phyloP scores from a whole-genome alignment of 2,888 invertebrate genomes.

The Chloroclysta siterata region DNA sequence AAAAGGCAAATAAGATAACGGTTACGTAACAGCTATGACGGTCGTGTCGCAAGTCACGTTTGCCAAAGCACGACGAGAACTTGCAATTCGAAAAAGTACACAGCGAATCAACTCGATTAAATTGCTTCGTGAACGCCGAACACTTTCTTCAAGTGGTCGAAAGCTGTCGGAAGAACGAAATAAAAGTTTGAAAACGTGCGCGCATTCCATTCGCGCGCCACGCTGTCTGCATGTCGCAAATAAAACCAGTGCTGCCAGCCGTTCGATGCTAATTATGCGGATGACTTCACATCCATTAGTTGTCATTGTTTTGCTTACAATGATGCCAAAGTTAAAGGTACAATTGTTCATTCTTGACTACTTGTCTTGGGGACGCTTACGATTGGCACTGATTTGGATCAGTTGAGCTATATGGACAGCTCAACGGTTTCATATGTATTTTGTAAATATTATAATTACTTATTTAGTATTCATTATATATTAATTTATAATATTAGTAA shows the following conservation, averaged over 20 bases:
- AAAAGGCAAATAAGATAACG: not conserved
- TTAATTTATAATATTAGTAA: too few relatives aligned
- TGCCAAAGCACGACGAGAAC: slow-evolving; percentile 46
- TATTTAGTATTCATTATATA: too few relatives aligned
- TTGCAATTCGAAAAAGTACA: slow-evolving; percentile 50
- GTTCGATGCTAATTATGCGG: slow-evolving; percentile 49
- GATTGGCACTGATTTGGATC: too few relatives aligned
- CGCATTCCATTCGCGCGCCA: slow-evolving; percentile 72
- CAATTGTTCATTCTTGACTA: too few relatives aligned
- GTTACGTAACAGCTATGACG: not conserved
- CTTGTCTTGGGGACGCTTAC: too few relatives aligned
- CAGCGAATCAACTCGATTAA: slow-evolving; percentile 56
- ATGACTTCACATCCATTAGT: slow-evolving; percentile 33
- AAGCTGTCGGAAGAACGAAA: slow-evolving; percentile 47
- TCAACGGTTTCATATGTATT: too few relatives aligned
- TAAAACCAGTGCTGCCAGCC: slow-evolving; percentile 60
- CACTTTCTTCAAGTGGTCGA: slow-evolving; percentile 57
- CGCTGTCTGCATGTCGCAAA: slow-evolving; percentile 66
- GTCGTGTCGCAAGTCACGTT: slow-evolving; percentile 57
- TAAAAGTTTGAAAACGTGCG: slow-evolving; percentile 43
- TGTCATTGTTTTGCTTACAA: slow-evolving; percentile 15
- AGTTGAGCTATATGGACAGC: too few relatives aligned
- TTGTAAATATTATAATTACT: too few relatives aligned
- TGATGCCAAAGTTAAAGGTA: not conserved
- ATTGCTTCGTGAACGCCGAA: slow-evolving; percentile 62